Conservation (phyloP, 2,797 vertebrate species). For the Phrynocephalus vlangalii region DNA sequence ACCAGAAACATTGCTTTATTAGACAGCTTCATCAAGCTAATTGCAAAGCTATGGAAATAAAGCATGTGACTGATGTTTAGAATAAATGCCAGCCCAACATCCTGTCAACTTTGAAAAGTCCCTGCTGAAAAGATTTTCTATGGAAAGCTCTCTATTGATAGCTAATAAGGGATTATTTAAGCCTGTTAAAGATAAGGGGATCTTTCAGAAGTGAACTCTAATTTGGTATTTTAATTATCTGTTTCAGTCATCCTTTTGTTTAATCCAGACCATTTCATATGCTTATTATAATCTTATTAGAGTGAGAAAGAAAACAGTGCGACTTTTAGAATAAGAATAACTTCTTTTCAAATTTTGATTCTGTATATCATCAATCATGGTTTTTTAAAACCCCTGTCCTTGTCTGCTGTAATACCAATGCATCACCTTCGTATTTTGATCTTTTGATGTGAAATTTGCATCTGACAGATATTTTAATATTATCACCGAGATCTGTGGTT, state of each 20-base stretch:
- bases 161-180: slow-evolving; percentile 13
- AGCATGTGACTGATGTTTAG: neutral
- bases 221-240: slow-evolving; percentile 43
- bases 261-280: slow-evolving; percentile 6
- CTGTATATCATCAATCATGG: neutral
- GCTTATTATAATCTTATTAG: slow-evolving; percentile 30
- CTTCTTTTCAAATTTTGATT: slow-evolving; percentile 10
- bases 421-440: slow-evolving; percentile 2
- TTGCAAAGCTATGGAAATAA: neutral
- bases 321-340: slow-evolving; percentile 12
- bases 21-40: neutral
- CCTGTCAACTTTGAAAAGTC: slow-evolving; percentile 1
- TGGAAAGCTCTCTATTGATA: slow-evolving; percentile 22
- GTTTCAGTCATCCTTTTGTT: slow-evolving; percentile 15
- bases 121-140: slow-evolving; percentile 20
- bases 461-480: neutral
- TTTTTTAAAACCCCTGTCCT: slow-evolving; percentile 6
- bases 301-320: neutral
- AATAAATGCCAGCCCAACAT: neutral
- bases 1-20: neutral
- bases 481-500: neutral
- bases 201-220: slow-evolving; percentile 39
- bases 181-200: slow-evolving; percentile 23
- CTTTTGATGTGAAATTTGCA: slow-evolving; percentile 28
- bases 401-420: slow-evolving; percentile 7